These are phyloP conservation scores for Porites lutea DNA, from an alignment of 64 coral and sea anemone species.

Conservation along the genomic window DNA sequence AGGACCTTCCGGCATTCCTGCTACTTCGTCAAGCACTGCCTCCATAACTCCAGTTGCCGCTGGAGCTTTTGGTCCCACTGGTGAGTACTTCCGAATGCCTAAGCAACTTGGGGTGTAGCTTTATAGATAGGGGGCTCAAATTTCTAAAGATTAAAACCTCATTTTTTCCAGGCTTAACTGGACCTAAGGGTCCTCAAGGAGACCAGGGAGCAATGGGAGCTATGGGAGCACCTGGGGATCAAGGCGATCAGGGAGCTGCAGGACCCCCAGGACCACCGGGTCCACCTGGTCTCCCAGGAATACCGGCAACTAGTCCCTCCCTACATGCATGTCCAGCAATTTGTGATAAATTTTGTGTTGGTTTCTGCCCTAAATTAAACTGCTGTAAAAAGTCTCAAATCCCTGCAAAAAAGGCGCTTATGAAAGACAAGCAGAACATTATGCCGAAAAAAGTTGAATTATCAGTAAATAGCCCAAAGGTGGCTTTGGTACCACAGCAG, in stretches of 20 bases:
- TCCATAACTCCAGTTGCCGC: too few species aligned
- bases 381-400: constrained; percentile 34
- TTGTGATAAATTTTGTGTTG: constrained; percentile 20
- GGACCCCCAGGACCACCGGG: constrained; percentile 2
- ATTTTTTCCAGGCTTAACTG: neutral
- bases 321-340: neutral
- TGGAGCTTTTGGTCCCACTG: too few species aligned
- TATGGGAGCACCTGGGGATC: neutral
- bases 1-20: too few species aligned
- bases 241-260: neutral
- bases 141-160: neutral
- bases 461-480: too few species aligned
- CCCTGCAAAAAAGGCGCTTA: neutral
- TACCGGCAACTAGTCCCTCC: neutral
- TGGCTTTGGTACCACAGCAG: neutral
- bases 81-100: too few species aligned
- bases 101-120: too few species aligned
- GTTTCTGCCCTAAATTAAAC: neutral
- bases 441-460: constrained; percentile 1
- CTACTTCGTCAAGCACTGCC: too few species aligned
- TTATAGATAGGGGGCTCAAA: too few species aligned
- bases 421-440: neutral
- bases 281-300: neutral
- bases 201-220: neutral
- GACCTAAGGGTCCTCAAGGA: constrained; percentile 9